These are phyloP conservation scores for Cloeon dipterum DNA, from an alignment of 2,888 invertebrate species.

Conservation along the genomic window DNA sequence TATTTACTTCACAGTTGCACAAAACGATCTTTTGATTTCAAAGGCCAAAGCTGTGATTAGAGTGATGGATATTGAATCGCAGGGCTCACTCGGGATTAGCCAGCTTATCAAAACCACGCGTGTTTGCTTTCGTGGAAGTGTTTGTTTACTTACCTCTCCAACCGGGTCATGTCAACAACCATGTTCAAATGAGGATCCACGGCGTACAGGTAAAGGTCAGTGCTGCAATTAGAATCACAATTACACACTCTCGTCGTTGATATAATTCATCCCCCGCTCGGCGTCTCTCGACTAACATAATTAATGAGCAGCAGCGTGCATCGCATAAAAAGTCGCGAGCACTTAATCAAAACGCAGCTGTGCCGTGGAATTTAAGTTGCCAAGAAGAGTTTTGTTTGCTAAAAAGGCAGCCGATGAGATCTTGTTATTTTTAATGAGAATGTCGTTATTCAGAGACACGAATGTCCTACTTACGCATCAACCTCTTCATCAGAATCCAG, in stretches of 20 bases:
- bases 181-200: constrained; percentile 61
- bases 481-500: constrained; percentile 33
- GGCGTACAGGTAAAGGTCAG: constrained; percentile 67
- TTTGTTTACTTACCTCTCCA: constrained; percentile 39
- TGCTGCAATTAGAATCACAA: constrained; percentile 28
- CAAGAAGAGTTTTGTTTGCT: no score
- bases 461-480: constrained; percentile 30
- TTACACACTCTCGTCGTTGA: no score
- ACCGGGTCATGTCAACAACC: constrained; percentile 53
- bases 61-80: no score
- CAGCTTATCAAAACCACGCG: no score
- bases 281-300: no score
- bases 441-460: background rate
- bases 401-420: background rate
- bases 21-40: background rate
- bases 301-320: no score
- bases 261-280: no score
- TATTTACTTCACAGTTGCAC: no score
- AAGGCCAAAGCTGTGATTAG: background rate
- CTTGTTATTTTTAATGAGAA: background rate
- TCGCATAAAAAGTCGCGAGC: no score
- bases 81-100: background rate
- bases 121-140: no score
- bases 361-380: no score
- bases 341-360: no score